Base-by-base conservation (phyloP, 1,140 invertebrate genomes). In the Zophobas atratus region DNA sequence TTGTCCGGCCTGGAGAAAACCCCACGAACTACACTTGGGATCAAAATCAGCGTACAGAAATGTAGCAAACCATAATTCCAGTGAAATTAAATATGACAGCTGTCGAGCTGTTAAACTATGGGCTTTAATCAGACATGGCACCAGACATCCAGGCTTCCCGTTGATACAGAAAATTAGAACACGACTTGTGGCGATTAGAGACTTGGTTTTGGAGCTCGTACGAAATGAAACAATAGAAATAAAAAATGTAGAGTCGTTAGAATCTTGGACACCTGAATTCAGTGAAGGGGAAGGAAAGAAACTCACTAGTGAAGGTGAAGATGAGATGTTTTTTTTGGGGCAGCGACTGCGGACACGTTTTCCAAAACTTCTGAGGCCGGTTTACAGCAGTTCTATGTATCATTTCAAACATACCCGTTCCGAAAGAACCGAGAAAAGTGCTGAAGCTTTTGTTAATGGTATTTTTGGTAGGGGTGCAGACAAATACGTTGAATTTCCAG, bases 381-480 rank as follows among this genome's bases (percentile, higher is more conserved):
- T 86, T 20, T 93, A 91, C 81, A 83, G 87, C 85, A 33, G 87
- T 89, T 36, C 93, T 89, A 80, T 90, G 88, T 84, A 91, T 92
- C 75, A 94, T 91, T 93, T 96, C 83, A 91, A 91, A 82, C 93
- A 91, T 80, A 96, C 94, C 41, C 90, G 90, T 2, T 94, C 93
- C 20, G 91, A 95, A 83, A 89, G 94, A 74, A 91, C 94, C 0
- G 87, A 92, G 77, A 89, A 91, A 82, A 95, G 94, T 87, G 93
- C 93, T 1, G 89, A 89, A 81, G 89, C 91, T 82, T 96, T 95
- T 87, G 89, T 91, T 0, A 87, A 90, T 55, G 94, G 94, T 0
- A 85, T 95, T 63, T 95, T 95, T 88, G 92, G 93, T 34, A 89
- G 89, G 78, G 85, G 90, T 79, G 87, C 88, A 32, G 89, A 88